Evolutionary conservation across 2,797 vertebrate species (phyloP), one percentile per base, ranked within the genome.

Genomic region (Pygocentrus nattereri): DNA sequence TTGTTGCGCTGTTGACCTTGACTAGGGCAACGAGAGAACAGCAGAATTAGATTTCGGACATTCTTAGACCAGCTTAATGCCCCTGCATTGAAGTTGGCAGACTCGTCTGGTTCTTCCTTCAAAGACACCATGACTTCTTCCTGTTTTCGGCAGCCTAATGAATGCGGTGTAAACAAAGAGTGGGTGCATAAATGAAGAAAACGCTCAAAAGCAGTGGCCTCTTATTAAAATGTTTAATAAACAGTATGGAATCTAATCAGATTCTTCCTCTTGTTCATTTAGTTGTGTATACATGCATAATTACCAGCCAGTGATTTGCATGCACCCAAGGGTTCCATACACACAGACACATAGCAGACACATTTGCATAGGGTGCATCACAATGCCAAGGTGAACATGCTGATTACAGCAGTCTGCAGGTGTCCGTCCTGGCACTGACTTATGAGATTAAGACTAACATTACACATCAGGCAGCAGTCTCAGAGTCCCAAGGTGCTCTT

Each of bases 1-100:
- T 74, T 25, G 62, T 30, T 21, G 62, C 54, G 73, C 70, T 58
- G 69, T 56, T 80, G 82, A 65, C 80, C 82, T 82, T 84, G 64
- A 69, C 49, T 56, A 64, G 34, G 41, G 44, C 44, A 79, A 69
- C 4, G 19, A 49, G 19, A 81, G 64, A 69, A 27, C 19, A 16
- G 31, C 44, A 41, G 47, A 75, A 74, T 75, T 74, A 21, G 49
- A 82, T 76, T 30, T 56, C 23, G 11, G 30, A 44, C 52, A 67
- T 62, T 77, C 59, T 78, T 47, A 49, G 74, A 12, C 44, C 21
- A 64, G 12, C 68, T 65, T 73, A 50, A 3, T 69, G 50, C 19
- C 31, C 41, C 12, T 25, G 30, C 21, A 6, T n/a, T 30, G 56
- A 52, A 25, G 80, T 59, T 68, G 68, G 58, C 58, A 73, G 38